Conservation (phyloP, 2,113 vertebrate species). For the Zeus faber region DNA sequence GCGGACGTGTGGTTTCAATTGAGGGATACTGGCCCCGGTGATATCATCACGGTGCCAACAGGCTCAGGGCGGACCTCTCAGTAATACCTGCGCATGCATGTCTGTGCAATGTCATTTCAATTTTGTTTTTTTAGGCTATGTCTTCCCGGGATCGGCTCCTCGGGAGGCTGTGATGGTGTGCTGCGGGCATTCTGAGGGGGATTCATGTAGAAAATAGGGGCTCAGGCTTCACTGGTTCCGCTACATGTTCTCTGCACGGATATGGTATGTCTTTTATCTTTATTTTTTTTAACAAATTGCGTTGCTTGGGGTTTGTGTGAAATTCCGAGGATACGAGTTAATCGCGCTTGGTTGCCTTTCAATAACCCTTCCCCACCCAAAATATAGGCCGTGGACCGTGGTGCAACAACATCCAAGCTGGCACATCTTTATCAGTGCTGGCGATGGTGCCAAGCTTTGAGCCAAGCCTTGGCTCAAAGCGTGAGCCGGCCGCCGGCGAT, state of each 20-base stretch:
- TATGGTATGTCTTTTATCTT: too few species aligned
- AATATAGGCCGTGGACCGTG: constrained; percentile 15
- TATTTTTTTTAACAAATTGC: not conserved
- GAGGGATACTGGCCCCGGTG: constrained; percentile 30
- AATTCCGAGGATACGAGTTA: not conserved
- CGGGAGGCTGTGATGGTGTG: not conserved
- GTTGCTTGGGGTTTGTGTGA: not conserved
- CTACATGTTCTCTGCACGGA: too few species aligned
- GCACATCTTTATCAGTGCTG: constrained; percentile 25
- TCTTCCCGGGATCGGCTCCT: not conserved
- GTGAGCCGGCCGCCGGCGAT: too few species aligned
- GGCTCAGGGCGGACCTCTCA: not conserved
- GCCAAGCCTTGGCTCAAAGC: not conserved
- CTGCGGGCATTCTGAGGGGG: not conserved
- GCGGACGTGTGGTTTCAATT: constrained; percentile 50
- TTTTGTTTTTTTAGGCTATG: not conserved
- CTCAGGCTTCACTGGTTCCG: not conserved
- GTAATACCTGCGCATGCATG: not conserved
- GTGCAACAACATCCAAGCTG: not conserved
- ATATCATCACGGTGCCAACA: constrained; percentile 22
- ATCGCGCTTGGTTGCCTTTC: constrained; percentile 10
- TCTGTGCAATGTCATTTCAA: not conserved
- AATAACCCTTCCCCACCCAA: constrained; percentile 10
- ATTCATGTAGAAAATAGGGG: not conserved
- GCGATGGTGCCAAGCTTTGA: constrained; percentile 12